phyloP scores from a whole-genome alignment of 2,113 vertebrate species.

The Parus major region DNA sequence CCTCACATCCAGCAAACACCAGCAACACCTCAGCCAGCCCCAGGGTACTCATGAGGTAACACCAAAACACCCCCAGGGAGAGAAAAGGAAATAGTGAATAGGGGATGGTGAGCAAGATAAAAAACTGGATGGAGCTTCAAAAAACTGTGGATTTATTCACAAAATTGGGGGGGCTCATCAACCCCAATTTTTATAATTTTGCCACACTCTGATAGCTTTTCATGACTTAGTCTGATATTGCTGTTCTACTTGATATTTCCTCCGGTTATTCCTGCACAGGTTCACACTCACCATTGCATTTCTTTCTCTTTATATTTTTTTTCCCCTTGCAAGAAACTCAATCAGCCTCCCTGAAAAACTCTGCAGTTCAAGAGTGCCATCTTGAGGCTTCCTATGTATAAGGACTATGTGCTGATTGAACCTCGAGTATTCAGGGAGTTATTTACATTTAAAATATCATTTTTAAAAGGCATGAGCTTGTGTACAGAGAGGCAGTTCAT shows the following conservation, averaged over 20 bases:
- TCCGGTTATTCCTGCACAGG: neutral
- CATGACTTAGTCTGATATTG: neutral
- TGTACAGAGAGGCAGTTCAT: neutral
- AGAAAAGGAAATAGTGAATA: neutral
- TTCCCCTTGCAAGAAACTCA: neutral
- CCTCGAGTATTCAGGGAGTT: neutral
- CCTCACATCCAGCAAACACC: neutral
- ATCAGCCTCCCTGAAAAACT: conserved; percentile 38
- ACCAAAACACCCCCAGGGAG: neutral
- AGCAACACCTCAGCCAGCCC: neutral
- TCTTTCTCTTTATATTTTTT: neutral
- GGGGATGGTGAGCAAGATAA: neutral
- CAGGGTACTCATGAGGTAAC: neutral
- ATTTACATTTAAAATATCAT: neutral
- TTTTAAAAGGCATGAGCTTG: neutral
- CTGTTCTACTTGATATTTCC: neutral
- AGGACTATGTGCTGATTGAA: neutral
- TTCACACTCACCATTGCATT: neutral
- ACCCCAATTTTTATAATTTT: neutral
- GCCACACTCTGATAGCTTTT: neutral
- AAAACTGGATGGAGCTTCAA: neutral
- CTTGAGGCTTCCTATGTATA: conserved; percentile 70
- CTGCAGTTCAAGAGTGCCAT: conserved; percentile 78
- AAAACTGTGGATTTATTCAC: neutral
- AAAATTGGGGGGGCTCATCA: neutral